Percentiles rank a stretch among this genome's conserved stretches.
phyloP scores from a whole-genome alignment of 2,888 invertebrate species.

The Spilarctia lutea region DNA sequence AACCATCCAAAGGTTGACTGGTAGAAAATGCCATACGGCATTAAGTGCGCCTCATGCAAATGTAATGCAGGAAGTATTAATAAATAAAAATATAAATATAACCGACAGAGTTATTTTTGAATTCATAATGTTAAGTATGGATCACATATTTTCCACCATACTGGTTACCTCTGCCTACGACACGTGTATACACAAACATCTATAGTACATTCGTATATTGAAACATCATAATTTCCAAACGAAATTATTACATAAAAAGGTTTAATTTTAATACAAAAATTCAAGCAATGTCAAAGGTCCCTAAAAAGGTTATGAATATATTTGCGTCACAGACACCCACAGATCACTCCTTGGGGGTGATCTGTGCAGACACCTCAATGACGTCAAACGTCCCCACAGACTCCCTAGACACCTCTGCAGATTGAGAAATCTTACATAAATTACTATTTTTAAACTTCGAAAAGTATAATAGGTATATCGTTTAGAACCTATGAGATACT shows the following conservation, averaged over 20 bases:
- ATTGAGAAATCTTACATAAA: neutral
- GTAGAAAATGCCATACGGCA: too few relatives aligned
- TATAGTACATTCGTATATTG: neutral
- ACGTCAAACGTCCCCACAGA: constrained; percentile 33
- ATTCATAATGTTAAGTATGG: too few relatives aligned
- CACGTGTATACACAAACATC: neutral
- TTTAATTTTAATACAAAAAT: neutral
- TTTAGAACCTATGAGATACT: neutral
- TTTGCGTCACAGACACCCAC: constrained; percentile 33
- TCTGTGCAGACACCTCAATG: too few relatives aligned
- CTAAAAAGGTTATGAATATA: neutral
- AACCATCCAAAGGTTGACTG: too few relatives aligned
- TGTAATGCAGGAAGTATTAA: too few relatives aligned
- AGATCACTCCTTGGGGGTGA: too few relatives aligned
- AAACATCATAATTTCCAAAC: neutral
- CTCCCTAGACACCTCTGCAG: neutral
- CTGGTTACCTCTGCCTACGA: neutral
- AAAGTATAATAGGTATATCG: neutral
- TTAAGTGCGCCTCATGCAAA: too few relatives aligned
- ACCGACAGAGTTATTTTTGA: too few relatives aligned
- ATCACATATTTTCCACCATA: too few relatives aligned
- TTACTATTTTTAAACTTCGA: neutral
- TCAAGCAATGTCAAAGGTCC: neutral
- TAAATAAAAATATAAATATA: too few relatives aligned
- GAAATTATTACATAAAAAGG: neutral